Evolutionary conservation across 2,888 invertebrate genomes (phyloP).

Genomic region (Apamea anceps): DNA sequence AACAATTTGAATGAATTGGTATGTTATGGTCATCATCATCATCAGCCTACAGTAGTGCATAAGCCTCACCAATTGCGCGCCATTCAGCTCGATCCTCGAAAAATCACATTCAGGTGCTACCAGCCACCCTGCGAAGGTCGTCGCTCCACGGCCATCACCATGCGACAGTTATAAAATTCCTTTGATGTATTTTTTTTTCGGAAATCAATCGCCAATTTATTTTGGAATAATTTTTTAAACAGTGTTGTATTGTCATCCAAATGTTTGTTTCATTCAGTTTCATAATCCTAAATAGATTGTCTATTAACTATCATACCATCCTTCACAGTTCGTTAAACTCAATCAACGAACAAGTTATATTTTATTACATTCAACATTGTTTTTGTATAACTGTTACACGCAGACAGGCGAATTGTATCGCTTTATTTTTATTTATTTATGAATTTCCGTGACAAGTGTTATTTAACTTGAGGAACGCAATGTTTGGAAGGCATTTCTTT

Average conservation of each 20-base stretch:
- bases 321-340: slow-evolving; percentile 38
- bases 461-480: slow-evolving; percentile 1
- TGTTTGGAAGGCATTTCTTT: neutral
- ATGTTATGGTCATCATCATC: neutral
- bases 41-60: no score
- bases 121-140: no score
- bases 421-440: slow-evolving; percentile 21
- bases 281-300: slow-evolving; percentile 12
- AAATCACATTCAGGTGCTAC: no score
- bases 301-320: slow-evolving; percentile 7
- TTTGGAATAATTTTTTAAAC: neutral
- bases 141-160: no score
- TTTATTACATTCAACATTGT: slow-evolving; percentile 21
- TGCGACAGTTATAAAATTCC: neutral
- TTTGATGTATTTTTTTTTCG: neutral
- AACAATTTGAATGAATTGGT: neutral
- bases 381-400: slow-evolving; percentile 40
- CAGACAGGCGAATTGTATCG: slow-evolving; percentile 7
- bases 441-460: slow-evolving; percentile 17
- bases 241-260: neutral
- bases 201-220: neutral
- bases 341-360: slow-evolving; percentile 40
- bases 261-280: slow-evolving; percentile 9
- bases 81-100: no score
- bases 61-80: no score